Evolutionary conservation across 2,113 vertebrate species (phyloP), one percentile per base, ranked within the genome.

Genomic region (Neoarius graeffei): DNA sequence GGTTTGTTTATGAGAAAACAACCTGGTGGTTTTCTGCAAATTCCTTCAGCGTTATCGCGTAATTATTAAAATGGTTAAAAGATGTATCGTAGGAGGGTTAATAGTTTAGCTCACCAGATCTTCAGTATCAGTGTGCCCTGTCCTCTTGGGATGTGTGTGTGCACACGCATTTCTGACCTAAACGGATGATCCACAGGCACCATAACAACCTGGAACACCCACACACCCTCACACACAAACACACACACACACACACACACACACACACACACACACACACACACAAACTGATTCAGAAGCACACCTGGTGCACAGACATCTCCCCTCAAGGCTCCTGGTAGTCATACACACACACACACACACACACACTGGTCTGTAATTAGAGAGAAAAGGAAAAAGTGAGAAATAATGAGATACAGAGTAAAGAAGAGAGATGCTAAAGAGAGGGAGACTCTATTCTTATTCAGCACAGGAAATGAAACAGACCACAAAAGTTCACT

Each of bases 281-380:
- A 60, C 52, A 77, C 69, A 77, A 42, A 50, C 81, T 77, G 69
- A 81, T 50, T 84, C 84, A 52, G 56, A 48, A 84, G 91, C 91
- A 94, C 95, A 95, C 95, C 94, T 95, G 95, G 91, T 92, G 82
- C 89, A 94, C 93, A 94, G 93, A 95, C 74, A 86, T 62, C 60
- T 66, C 23, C 85, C 74, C 85, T 67, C 5, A 2, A 79, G 85
- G 52, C 59, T 66, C 59, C 85, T 79, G 48, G 60, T 66, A 60
- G 59, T 80, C 74, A 79, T 23, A 93, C 91, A 66, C 82, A 15
- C 7, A 84, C 42, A 52, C 42, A 67, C 20, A 66, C 19, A 83
- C 48, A 84, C 48, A 71, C 91, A 90, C 86, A 91, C 88, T 90
- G 87, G 89, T 93, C 93, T 94, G 92, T 95, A 95, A 96, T 95